Evolutionary conservation across 2,888 invertebrate species (phyloP).

Genomic region (Mantis religiosa): DNA sequence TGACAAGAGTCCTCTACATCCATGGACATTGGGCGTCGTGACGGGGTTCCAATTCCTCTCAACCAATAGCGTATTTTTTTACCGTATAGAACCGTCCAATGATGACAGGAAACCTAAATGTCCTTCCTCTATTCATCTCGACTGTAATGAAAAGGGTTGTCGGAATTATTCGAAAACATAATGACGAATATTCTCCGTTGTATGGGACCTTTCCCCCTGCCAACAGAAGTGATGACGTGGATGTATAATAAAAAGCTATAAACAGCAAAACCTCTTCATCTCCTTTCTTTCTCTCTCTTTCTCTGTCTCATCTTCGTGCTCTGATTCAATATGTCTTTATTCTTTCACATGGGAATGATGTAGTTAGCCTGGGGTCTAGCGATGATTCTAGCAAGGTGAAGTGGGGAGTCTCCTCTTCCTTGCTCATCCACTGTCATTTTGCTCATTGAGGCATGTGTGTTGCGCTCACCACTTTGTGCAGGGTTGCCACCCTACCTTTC

Average conservation of each 20-base stretch:
- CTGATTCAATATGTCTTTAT: slow-evolving; percentile 15
- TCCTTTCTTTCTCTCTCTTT: not conserved
- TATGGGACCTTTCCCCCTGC: not conserved
- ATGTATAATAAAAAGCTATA: not conserved
- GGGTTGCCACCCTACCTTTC: not conserved
- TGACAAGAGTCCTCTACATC: slow-evolving; percentile 5
- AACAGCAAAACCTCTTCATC: not conserved
- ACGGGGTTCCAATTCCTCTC: not conserved
- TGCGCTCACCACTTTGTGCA: not conserved
- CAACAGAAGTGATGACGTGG: slow-evolving; percentile 6
- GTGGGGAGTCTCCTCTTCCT: not conserved
- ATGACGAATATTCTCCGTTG: not conserved
- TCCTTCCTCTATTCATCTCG: not conserved
- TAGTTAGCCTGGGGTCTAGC: not conserved
- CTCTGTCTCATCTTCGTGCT: not conserved
- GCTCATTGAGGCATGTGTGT: slow-evolving; percentile 1
- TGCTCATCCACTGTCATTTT: slow-evolving; percentile 1
- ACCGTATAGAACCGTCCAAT: not conserved
- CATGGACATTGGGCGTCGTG: slow-evolving; percentile 10
- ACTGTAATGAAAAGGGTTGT: slow-evolving; percentile 5
- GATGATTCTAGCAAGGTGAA: not conserved
- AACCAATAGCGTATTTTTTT: slow-evolving; percentile 15
- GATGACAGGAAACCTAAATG: slow-evolving; percentile 3
- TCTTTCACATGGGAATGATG: slow-evolving; percentile 15
- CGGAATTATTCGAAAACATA: slow-evolving; percentile 10